phyloP scores from a whole-genome alignment of 2,113 vertebrate genomes.

The Ptilonorhynchus violaceus region DNA sequence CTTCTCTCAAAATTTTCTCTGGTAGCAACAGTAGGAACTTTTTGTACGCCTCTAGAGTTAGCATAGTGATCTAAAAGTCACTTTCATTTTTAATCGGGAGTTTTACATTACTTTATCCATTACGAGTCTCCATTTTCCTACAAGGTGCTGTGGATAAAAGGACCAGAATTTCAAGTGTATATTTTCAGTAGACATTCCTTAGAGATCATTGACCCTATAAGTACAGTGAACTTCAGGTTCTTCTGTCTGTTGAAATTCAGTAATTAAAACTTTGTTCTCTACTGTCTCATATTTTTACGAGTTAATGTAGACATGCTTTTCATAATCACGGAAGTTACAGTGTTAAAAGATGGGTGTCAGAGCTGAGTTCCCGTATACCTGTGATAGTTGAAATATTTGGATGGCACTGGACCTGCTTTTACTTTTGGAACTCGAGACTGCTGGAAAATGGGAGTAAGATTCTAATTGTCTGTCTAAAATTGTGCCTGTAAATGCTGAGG shows the following conservation, averaged over 20 bases:
- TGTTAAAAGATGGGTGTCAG: neutral
- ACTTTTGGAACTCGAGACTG: neutral
- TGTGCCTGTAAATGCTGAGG: neutral
- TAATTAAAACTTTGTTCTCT: neutral
- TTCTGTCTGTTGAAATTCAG: neutral
- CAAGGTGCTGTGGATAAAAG: accelerated
- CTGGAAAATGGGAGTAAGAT: neutral
- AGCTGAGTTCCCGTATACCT: neutral
- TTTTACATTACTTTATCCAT: neutral
- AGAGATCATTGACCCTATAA: neutral
- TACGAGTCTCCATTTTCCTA: neutral
- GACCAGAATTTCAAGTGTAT: neutral
- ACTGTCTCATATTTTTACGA: neutral
- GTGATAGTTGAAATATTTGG: neutral
- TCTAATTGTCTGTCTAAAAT: neutral
- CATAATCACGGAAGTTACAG: neutral
- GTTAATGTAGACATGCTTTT: neutral
- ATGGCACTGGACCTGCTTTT: neutral
- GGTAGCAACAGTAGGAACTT: neutral
- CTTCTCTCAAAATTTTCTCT: neutral
- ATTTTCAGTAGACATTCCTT: neutral
- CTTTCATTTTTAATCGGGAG: neutral
- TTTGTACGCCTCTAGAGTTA: neutral
- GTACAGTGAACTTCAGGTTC: neutral
- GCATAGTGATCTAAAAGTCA: neutral